Evolutionary conservation across 2,113 vertebrate genomes (phyloP).

Genomic region (Saccopteryx bilineata): DNA sequence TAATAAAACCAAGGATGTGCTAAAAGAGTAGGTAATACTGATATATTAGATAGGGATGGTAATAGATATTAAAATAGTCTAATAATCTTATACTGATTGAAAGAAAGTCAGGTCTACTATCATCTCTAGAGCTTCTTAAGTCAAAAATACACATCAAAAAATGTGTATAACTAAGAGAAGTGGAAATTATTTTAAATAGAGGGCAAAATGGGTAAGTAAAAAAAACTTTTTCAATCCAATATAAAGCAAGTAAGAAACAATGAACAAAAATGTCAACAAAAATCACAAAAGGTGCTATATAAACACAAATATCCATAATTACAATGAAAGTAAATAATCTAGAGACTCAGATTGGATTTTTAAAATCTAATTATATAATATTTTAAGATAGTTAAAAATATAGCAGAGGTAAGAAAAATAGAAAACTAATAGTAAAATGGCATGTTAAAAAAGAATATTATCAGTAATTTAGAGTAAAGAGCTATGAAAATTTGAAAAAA

Average conservation of each 20-base stretch:
- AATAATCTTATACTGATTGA: background rate
- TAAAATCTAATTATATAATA: background rate
- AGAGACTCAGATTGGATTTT: background rate
- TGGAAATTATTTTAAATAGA: background rate
- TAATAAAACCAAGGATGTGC: slow-evolving; percentile 10
- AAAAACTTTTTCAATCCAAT: background rate
- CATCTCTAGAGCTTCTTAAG: background rate
- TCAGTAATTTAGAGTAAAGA: slow-evolving; percentile 8
- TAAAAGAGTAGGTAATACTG: background rate
- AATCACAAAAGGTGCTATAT: background rate
- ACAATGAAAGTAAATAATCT: background rate
- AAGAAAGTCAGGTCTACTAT: slow-evolving; percentile 1
- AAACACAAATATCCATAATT: background rate
- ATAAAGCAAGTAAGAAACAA: slow-evolving; percentile 18
- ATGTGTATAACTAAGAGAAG: slow-evolving; percentile 23
- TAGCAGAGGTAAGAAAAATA: background rate
- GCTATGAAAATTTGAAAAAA: background rate
- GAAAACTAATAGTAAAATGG: background rate
- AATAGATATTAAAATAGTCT: slow-evolving; percentile 10
- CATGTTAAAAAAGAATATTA: slow-evolving; percentile 8
- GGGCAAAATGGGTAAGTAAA: background rate
- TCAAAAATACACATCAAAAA: slow-evolving; percentile 9
- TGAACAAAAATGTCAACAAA: background rate
- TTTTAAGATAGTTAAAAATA: slow-evolving; percentile 29
- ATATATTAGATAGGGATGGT: background rate